A percentile compares a stretch with the other conserved stretches of the same genome.
Evolutionary conservation across 1,140 invertebrate species (phyloP).

Genomic region (Aleiodes sp.): DNA sequence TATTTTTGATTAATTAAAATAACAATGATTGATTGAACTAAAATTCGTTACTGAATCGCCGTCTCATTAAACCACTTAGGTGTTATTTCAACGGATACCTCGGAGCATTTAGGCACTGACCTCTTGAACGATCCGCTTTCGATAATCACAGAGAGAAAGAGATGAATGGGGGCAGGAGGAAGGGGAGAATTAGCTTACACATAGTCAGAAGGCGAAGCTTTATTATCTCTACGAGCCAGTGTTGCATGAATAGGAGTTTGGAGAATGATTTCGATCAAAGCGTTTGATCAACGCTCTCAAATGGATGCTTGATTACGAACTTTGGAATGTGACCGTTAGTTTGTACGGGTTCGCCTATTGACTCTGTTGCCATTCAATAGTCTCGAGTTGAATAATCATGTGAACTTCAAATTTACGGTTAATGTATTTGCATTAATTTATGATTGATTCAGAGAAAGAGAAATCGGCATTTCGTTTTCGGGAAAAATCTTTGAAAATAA

Average conservation of each 20-base stretch:
- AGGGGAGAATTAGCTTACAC: not conserved
- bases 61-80: not conserved
- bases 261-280: slow-evolving; percentile 14
- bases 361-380: too few species aligned
- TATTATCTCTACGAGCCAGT: not conserved
- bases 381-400: not conserved
- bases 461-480: too few species aligned
- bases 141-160: not conserved
- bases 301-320: slow-evolving; percentile 20
- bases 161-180: too few species aligned
- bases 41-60: too few species aligned
- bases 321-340: slow-evolving; percentile 9
- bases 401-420: not conserved
- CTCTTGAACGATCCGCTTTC: slow-evolving; percentile 1
- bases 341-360: not conserved
- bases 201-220: not conserved
- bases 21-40: too few species aligned
- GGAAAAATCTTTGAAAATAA: too few species aligned
- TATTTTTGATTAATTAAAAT: not conserved
- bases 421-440: not conserved
- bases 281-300: slow-evolving; percentile 9
- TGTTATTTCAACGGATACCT: not conserved
- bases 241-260: not conserved
- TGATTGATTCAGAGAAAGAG: too few species aligned
- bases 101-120: not conserved